These are phyloP conservation scores for Rhynchopsitta pachyrhyncha DNA, from an alignment of 2,113 vertebrate genomes.

Conservation along the genomic window DNA sequence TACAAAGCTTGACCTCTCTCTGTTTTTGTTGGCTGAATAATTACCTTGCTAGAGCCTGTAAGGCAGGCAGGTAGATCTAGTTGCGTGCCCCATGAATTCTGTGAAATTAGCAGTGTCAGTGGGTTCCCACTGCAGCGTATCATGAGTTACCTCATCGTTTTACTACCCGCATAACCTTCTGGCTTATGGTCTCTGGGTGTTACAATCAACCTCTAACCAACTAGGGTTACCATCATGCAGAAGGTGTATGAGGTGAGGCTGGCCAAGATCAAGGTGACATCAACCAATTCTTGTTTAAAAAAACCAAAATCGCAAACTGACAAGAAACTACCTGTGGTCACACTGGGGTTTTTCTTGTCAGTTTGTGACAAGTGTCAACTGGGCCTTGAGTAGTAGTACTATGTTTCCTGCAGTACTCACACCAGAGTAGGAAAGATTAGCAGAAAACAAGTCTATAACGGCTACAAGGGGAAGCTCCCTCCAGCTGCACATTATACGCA, in stretches of 20 bases:
- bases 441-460: background rate
- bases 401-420: rapidly evolving
- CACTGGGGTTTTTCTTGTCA: background rate
- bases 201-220: background rate
- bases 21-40: background rate
- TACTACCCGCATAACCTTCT: background rate
- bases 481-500: background rate
- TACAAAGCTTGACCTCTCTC: background rate
- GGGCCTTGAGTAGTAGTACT: background rate
- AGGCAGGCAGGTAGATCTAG: background rate
- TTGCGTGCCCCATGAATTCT: background rate
- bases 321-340: background rate
- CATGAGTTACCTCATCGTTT: background rate
- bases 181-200: background rate
- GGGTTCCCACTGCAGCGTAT: background rate
- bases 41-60: background rate
- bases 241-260: background rate
- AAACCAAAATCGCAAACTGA: background rate
- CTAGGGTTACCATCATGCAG: background rate
- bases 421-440: background rate
- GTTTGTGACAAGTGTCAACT: background rate
- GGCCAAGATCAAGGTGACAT: background rate
- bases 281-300: background rate
- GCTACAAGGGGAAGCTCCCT: background rate
- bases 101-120: background rate